phyloP scores from a whole-genome alignment of 92 coral and sea anemone genomes.

The Scolanthus callimorphus region DNA sequence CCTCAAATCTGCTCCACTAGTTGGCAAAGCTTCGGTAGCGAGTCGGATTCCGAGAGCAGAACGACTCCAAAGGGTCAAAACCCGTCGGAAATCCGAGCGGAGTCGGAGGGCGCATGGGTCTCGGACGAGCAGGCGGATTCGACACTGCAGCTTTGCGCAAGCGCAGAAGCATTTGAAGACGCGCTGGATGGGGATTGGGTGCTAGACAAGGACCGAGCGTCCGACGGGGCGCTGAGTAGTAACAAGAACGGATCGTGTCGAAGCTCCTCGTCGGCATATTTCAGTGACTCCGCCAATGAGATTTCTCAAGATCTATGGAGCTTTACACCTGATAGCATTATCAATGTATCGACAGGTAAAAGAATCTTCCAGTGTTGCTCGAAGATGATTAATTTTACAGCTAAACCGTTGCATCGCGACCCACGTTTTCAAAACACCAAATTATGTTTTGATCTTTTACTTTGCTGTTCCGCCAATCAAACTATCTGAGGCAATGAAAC shows the following conservation, averaged over 20 bases:
- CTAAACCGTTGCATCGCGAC: too few relatives aligned
- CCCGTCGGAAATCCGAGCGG: background rate
- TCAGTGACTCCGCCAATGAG: conserved; percentile 30
- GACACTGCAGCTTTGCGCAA: background rate
- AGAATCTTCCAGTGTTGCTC: too few relatives aligned
- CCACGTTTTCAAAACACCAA: too few relatives aligned
- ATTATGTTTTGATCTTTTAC: too few relatives aligned
- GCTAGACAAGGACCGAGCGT: conserved; percentile 1
- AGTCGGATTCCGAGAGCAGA: conserved; percentile 20
- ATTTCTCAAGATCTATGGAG: conserved; percentile 71
- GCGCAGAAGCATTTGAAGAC: conserved; percentile 59
- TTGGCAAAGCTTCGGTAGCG: conserved; percentile 62
- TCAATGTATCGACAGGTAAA: conserved; percentile 94
- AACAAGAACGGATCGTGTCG: conserved; percentile 45
- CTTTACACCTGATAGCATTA: conserved; percentile 92
- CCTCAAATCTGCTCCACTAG: conserved; percentile 32
- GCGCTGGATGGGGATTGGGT: conserved; percentile 26
- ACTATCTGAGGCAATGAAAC: too few relatives aligned
- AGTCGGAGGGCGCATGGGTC: background rate
- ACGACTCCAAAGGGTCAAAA: too few relatives aligned
- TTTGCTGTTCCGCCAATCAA: too few relatives aligned
- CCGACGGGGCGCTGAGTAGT: conserved; percentile 6
- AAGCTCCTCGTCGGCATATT: conserved; percentile 52
- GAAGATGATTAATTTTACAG: too few relatives aligned
- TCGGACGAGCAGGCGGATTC: background rate